phyloP scores from a whole-genome alignment of 2,888 invertebrate genomes.

The Acanthopleura granulata region DNA sequence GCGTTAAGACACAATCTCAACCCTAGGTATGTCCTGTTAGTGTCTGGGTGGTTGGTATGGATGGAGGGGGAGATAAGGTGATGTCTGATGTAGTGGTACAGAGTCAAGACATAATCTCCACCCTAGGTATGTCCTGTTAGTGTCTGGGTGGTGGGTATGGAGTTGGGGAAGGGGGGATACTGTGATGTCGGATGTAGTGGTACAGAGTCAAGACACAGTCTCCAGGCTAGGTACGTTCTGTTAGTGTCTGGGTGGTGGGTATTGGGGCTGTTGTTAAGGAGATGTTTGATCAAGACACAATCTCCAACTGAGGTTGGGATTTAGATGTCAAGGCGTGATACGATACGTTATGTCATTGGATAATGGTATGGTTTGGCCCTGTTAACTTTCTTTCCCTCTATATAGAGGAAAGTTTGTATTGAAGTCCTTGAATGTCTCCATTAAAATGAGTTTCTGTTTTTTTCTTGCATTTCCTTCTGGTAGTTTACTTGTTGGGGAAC shows the following conservation, averaged over 20 bases:
- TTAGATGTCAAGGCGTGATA: too few species aligned
- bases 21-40: conserved; percentile 73
- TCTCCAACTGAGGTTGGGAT: conserved; percentile 83
- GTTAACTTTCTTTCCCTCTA: too few species aligned
- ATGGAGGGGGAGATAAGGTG: conserved; percentile 87
- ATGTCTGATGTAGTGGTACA: conserved; percentile 88
- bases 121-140: conserved; percentile 73
- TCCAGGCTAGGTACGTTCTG: conserved; percentile 77
- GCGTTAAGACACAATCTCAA: conserved; percentile 88
- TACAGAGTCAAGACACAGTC: conserved; percentile 87
- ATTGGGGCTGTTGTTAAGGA: conserved; percentile 86
- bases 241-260: conserved; percentile 66
- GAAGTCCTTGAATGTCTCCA: too few species aligned
- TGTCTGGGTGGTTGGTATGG: conserved; percentile 74
- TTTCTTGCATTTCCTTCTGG: too few species aligned
- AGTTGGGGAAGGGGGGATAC: conserved; percentile 87
- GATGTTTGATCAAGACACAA: conserved; percentile 87
- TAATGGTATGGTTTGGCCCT: too few species aligned
- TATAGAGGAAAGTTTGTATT: too few species aligned
- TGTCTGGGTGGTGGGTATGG: conserved; percentile 73
- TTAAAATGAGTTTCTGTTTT: too few species aligned
- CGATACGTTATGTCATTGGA: too few species aligned
- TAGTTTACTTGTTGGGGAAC: too few species aligned
- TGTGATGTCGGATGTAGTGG: conserved; percentile 87
- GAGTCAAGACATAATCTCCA: conserved; percentile 88